phyloP scores from a whole-genome alignment of 2,888 invertebrate species.

The Timandra comae region DNA sequence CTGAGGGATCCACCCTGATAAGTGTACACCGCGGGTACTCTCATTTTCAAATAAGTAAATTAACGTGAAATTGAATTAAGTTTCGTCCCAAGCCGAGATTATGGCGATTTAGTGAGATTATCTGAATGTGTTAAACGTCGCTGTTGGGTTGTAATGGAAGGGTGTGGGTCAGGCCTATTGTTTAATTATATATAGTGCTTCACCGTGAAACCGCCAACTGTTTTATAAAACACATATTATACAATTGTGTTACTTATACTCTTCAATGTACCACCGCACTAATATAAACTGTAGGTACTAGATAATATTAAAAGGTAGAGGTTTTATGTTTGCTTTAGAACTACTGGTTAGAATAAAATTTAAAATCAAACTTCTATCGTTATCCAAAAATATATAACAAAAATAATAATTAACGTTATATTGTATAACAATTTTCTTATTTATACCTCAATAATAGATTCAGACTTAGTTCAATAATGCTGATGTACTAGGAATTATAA shows the following conservation, averaged over 20 bases:
- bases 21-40: constrained; percentile 46
- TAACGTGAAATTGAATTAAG: constrained; percentile 70
- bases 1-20: constrained; percentile 44
- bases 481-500: too few species aligned
- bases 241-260: constrained; percentile 20
- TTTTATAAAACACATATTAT: constrained; percentile 36
- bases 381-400: too few species aligned
- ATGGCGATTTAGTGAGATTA: constrained; percentile 70
- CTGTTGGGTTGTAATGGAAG: constrained; percentile 57
- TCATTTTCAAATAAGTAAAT: constrained; percentile 70
- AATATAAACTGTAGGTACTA: too few species aligned
- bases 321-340: too few species aligned
- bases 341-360: too few species aligned
- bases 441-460: too few species aligned
- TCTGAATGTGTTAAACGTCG: constrained; percentile 68
- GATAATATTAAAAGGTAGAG: too few species aligned
- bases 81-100: constrained; percentile 63
- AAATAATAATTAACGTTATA: too few species aligned
- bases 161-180: constrained; percentile 55
- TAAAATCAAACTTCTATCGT: too few species aligned
- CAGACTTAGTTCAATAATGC: too few species aligned
- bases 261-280: too few species aligned
- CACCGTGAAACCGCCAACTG: constrained; percentile 35
- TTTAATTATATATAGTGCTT: constrained; percentile 68
- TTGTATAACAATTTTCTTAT: too few species aligned